Percentiles rank a stretch among this genome's conserved stretches.
These are phyloP conservation scores for Amniataba percoides DNA, from an alignment of 2,797 vertebrate genomes.

Conservation along the genomic window DNA sequence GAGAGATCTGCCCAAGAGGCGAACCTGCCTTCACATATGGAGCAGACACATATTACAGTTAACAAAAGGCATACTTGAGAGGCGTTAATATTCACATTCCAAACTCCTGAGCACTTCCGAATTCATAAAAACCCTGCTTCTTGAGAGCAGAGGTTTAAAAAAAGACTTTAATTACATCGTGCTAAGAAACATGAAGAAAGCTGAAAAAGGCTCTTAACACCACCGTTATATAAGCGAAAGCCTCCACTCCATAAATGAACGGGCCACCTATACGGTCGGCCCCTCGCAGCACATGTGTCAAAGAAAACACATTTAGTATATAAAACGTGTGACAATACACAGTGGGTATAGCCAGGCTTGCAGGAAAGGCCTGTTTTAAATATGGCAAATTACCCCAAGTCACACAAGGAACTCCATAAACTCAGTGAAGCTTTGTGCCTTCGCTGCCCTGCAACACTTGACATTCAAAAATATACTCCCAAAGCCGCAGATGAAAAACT, in stretches of 20 bases:
- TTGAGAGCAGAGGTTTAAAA: slow-evolving; percentile 33
- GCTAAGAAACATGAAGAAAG: slow-evolving; percentile 56
- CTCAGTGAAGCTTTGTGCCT: slow-evolving; percentile 33
- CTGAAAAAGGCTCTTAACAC: slow-evolving; percentile 54
- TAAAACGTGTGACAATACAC: slow-evolving; percentile 63
- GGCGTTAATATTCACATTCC: slow-evolving; percentile 82
- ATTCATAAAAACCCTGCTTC: slow-evolving; percentile 52
- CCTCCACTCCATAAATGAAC: slow-evolving; percentile 58
- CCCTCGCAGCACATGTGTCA: slow-evolving; percentile 60
- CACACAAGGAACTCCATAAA: slow-evolving; percentile 55
- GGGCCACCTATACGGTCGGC: slow-evolving; percentile 62
- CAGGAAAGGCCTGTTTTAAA: slow-evolving; percentile 69
- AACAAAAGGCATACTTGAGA: slow-evolving; percentile 63
- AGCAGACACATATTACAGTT: slow-evolving; percentile 40
- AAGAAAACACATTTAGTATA: slow-evolving; percentile 60
- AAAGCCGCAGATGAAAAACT: slow-evolving; percentile 36
- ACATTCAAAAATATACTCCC: slow-evolving; percentile 65
- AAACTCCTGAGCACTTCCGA: slow-evolving; percentile 58
- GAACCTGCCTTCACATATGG: slow-evolving; percentile 29
- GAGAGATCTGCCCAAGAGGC: slow-evolving; percentile 28
- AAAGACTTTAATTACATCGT: slow-evolving; percentile 61
- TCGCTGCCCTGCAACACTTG: slow-evolving; percentile 18
- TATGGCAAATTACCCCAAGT: slow-evolving; percentile 58
- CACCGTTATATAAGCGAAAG: slow-evolving; percentile 62
- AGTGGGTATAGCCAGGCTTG: slow-evolving; percentile 37